Evolutionary conservation across 2,113 vertebrate genomes (phyloP), one percentile per base, ranked within the genome.

Genomic region (Onychorhynchus coronatus): DNA sequence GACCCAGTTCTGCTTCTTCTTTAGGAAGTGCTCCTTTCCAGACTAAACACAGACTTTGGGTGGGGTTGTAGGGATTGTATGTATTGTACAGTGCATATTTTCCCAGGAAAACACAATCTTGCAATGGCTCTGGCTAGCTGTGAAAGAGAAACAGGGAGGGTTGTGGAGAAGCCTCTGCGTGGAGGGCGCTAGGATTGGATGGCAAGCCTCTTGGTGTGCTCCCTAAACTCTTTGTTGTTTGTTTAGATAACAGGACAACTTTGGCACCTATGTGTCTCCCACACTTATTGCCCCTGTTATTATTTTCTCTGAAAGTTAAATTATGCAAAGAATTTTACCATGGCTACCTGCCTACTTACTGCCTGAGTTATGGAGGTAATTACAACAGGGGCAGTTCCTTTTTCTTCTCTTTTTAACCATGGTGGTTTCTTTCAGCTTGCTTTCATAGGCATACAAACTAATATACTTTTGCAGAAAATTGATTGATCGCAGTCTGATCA

Each of bases 401-500:
- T 96, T 73, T 89, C 67, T 81, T 91, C 88, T 89, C 56, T 81
- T 81, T 75, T 80, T 72, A 84, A 22, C 65, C 47, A 52, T 1
- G 6, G 65, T 1, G 3, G 63, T 74, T 94, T 52, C 92, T 97
- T 96, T 97, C 83, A 89, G 94, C 62, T 71, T 80, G 28, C 61
- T 97, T 96, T 97, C 91, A 92, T 90, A 83, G 83, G 90, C 82
- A 74, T 52, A 70, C 66, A 88, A 74, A 88, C 93, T 91, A 97
- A 96, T 84, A 91, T 49, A 74, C 73, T 96, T 91, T 84, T 58
- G n/a, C 72, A 95, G 68, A 85, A 95, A 98, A 98, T 96, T 97
- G 97, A 97, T 98, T 98, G 88, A 98, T 97, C 97, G 94, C 92
- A 96, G 91, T 93, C 95, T 97, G 96, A 97, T 95, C 93, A 96